These are phyloP conservation scores for Micrasema minimum DNA, from an alignment of 1,140 invertebrate genomes.

Conservation along the genomic window DNA sequence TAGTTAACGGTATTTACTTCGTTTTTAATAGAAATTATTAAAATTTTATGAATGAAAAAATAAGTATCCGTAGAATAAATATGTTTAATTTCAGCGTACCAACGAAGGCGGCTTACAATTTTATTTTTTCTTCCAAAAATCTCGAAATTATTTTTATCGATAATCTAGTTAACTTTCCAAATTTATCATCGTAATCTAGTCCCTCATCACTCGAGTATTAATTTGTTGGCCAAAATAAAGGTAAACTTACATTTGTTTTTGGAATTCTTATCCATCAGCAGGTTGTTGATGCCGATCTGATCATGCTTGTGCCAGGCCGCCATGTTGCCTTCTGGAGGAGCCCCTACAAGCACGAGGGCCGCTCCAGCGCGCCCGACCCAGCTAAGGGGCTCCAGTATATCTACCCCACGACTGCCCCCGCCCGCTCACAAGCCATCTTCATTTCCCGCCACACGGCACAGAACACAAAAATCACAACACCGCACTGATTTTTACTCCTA, in stretches of 20 bases:
- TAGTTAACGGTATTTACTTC: too few species aligned
- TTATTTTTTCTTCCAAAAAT: too few species aligned
- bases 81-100: too few species aligned
- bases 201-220: too few species aligned
- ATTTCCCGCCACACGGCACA: slow-evolving; percentile 56
- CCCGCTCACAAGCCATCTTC: slow-evolving; percentile 60
- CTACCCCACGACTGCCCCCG: slow-evolving; percentile 49
- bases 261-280: slow-evolving; percentile 76
- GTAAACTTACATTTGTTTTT: slow-evolving; percentile 75
- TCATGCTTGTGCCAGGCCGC: slow-evolving; percentile 79
- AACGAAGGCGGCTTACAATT: too few species aligned
- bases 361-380: slow-evolving; percentile 66
- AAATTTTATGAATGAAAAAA: too few species aligned
- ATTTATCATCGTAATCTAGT: too few species aligned
- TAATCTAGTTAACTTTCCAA: too few species aligned
- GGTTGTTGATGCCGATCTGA: slow-evolving; percentile 66
- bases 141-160: too few species aligned
- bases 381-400: slow-evolving; percentile 66
- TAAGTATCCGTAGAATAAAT: too few species aligned
- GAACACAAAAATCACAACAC: slow-evolving; percentile 58
- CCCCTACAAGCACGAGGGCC: slow-evolving; percentile 56
- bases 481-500: slow-evolving; percentile 35
- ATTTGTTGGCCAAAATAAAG: too few species aligned
- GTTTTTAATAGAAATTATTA: too few species aligned
- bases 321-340: slow-evolving; percentile 70